Percentiles rank a stretch among this genome's conserved stretches.
phyloP scores from a whole-genome alignment of 1,140 invertebrate genomes.

The Saccostrea glomerata region DNA sequence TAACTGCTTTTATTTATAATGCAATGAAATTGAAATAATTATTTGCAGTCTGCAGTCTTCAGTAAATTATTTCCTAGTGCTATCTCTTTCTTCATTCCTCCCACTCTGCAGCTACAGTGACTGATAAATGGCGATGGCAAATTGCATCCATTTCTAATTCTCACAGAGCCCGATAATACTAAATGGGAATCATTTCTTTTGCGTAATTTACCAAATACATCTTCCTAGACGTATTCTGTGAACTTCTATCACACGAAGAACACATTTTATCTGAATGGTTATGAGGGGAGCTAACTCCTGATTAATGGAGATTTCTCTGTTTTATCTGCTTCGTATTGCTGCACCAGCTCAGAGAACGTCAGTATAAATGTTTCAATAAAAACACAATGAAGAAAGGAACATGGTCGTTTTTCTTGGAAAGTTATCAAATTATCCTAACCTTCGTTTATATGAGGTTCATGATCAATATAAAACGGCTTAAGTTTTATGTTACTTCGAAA shows the following conservation, averaged over 20 bases:
- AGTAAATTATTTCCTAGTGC: background rate
- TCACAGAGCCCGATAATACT: background rate
- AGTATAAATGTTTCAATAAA: slow-evolving; percentile 33
- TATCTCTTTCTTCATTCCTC: slow-evolving; percentile 6
- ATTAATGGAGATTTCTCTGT: background rate
- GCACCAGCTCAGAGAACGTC: background rate
- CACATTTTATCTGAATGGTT: background rate
- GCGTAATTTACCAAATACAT: slow-evolving; percentile 22
- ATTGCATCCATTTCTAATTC: background rate
- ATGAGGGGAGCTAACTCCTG: slow-evolving; percentile 6
- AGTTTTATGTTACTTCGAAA: background rate
- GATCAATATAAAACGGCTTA: background rate
- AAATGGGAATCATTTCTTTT: background rate
- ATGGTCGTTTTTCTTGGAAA: background rate
- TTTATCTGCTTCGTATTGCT: slow-evolving; percentile 13
- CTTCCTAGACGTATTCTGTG: background rate
- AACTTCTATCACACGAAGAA: background rate
- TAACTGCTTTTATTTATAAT: background rate
- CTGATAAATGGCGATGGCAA: background rate
- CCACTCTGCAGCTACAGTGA: background rate
- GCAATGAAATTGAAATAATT: background rate
- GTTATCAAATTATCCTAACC: slow-evolving; percentile 4
- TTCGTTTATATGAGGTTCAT: background rate
- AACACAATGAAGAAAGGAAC: background rate
- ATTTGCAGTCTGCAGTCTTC: background rate